These are phyloP conservation scores for Agrochola lychnidis DNA, from an alignment of 2,888 invertebrate genomes.

Conservation along the genomic window DNA sequence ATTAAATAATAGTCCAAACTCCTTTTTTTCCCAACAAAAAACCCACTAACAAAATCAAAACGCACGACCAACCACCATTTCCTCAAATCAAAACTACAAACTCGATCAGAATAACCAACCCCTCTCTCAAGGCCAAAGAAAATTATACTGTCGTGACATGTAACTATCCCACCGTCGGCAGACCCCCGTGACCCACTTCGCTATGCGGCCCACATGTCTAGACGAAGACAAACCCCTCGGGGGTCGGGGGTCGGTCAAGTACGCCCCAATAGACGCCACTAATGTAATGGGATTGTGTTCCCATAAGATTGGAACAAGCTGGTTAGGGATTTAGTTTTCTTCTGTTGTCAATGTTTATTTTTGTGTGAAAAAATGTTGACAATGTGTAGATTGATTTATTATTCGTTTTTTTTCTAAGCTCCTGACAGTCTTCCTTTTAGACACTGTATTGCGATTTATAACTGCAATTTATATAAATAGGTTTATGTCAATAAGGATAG, in stretches of 20 bases:
- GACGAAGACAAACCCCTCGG: constrained; percentile 45
- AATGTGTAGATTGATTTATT: background rate
- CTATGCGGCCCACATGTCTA: constrained; percentile 46
- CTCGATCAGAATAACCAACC: constrained; percentile 9
- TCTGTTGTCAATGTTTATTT: background rate
- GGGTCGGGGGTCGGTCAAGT: constrained; percentile 47
- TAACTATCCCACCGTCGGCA: constrained; percentile 28
- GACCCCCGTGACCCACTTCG: constrained; percentile 49
- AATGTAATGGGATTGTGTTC: constrained; percentile 34
- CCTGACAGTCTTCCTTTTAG: too few relatives aligned
- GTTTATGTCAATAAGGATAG: too few relatives aligned
- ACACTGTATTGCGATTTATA: background rate
- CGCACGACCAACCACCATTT: background rate
- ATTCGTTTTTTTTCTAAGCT: background rate
- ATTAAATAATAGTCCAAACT: background rate
- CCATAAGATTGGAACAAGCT: constrained; percentile 15
- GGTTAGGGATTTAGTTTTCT: constrained; percentile 2
- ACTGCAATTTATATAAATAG: background rate
- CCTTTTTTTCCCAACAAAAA: too few relatives aligned
- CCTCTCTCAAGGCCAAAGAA: constrained; percentile 30
- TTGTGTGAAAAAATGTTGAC: background rate
- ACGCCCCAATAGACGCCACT: constrained; percentile 29
- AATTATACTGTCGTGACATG: constrained; percentile 43
- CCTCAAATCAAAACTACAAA: constrained; percentile 20
- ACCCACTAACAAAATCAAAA: background rate